Conservation (phyloP, 2,888 invertebrate genomes). For the Apotomis capreana region DNA sequence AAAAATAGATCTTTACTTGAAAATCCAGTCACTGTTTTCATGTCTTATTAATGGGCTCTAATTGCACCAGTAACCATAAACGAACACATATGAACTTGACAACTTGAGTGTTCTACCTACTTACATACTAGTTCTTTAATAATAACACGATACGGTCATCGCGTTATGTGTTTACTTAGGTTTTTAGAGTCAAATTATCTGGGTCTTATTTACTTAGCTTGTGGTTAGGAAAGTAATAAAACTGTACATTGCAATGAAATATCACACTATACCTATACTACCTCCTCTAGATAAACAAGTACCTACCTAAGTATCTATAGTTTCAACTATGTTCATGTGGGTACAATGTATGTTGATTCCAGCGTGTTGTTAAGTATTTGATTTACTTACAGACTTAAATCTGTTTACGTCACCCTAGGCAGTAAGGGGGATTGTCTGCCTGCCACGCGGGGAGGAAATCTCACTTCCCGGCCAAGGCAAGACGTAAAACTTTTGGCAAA, state of each 20-base stretch:
- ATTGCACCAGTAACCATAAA: neutral
- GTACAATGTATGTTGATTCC: too few species aligned
- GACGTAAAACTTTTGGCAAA: too few species aligned
- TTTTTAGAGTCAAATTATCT: neutral
- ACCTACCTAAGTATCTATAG: neutral
- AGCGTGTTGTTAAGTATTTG: too few species aligned
- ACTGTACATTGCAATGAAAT: neutral
- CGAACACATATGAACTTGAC: neutral
- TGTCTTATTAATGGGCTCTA: neutral
- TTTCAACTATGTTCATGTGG: too few species aligned
- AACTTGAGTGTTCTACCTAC: neutral
- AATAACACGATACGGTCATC: too few species aligned
- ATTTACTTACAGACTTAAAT: too few species aligned
- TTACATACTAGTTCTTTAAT: neutral
- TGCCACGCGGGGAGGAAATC: too few species aligned
- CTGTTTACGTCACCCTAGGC: too few species aligned
- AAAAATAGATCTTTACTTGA: constrained; percentile 4
- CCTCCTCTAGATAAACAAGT: too few species aligned
- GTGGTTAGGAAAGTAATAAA: neutral
- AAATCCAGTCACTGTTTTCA: neutral
- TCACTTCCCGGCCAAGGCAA: too few species aligned
- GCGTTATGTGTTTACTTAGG: too few species aligned
- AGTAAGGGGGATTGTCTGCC: too few species aligned
- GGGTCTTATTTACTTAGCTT: neutral
- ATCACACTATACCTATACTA: neutral